A percentile compares a stretch with the other conserved stretches of the same genome.
Conservation (phyloP, 2,113 vertebrate species). For the Stomatorhinus ivindoensis region DNA sequence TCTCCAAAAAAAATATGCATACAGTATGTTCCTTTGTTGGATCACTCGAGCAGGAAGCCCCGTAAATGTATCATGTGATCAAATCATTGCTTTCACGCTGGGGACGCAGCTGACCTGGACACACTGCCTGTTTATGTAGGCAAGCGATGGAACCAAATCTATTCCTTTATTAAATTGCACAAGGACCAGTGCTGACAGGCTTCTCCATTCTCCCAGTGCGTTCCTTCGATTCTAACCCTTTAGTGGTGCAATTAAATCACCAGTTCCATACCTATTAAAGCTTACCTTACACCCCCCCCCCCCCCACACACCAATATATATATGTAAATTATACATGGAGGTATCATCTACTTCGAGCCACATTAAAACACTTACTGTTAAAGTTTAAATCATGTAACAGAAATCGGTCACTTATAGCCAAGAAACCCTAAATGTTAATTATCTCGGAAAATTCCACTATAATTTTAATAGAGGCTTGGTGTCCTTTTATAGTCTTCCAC, state of each 20-base stretch:
- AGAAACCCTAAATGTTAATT: slow-evolving; percentile 2
- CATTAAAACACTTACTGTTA: slow-evolving; percentile 24
- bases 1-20: neutral
- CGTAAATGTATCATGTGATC: neutral
- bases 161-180: neutral
- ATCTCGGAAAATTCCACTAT: slow-evolving; percentile 4
- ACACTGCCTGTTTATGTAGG: neutral
- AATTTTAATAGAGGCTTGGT: neutral
- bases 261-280: neutral
- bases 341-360: slow-evolving; percentile 38
- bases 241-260: neutral
- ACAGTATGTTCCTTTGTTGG: neutral
- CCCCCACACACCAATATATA: neutral
- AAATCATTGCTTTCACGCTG: neutral
- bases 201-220: neutral
- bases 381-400: neutral
- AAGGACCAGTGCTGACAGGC: neutral
- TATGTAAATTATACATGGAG: neutral
- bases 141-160: neutral
- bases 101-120: neutral
- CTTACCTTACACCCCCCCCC: neutral
- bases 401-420: neutral
- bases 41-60: neutral
- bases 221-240: neutral
- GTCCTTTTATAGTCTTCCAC: neutral